A percentile compares a stretch with the other conserved stretches of the same genome.
phyloP scores from a whole-genome alignment of 2,113 vertebrate genomes.

The Epinephelus lanceolatus region DNA sequence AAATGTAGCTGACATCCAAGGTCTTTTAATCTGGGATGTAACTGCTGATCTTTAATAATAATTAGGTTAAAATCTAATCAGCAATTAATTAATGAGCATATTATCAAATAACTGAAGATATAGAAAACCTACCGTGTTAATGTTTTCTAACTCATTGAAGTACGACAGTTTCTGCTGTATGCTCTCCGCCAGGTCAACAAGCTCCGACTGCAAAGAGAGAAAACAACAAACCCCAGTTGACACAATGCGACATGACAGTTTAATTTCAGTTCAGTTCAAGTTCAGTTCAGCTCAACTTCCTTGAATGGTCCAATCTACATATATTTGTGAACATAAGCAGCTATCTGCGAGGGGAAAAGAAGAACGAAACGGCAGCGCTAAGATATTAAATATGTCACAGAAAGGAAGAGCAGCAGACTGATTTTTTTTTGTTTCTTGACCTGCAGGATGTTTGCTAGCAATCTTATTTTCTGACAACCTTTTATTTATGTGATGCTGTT shows the following conservation, averaged over 20 bases:
- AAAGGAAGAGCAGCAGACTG: background rate
- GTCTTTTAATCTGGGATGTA: background rate
- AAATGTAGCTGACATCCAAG: background rate
- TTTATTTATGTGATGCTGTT: conserved; percentile 19
- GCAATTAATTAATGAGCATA: background rate
- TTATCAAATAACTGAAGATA: background rate
- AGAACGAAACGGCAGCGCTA: background rate
- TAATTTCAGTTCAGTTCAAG: conserved; percentile 25
- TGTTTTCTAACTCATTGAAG: conserved; percentile 97
- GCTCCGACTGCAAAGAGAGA: conserved; percentile 88
- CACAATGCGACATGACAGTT: conserved; percentile 1
- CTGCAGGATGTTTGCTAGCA: background rate
- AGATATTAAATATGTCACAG: conserved; percentile 3
- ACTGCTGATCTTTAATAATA: background rate
- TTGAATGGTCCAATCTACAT: conserved; percentile 3
- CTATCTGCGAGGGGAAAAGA: background rate
- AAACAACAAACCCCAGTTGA: conserved; percentile 48
- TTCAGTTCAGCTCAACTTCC: background rate
- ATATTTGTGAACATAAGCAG: conserved; percentile 11
- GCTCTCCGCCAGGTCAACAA: conserved; percentile 95
- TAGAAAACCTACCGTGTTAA: conserved; percentile 90
- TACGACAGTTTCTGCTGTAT: conserved; percentile 99
- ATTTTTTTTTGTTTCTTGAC: background rate
- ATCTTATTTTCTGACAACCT: conserved; percentile 15
- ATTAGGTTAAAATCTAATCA: background rate